phyloP scores from a whole-genome alignment of 2,113 vertebrate genomes.

The Hyaena hyaena region DNA sequence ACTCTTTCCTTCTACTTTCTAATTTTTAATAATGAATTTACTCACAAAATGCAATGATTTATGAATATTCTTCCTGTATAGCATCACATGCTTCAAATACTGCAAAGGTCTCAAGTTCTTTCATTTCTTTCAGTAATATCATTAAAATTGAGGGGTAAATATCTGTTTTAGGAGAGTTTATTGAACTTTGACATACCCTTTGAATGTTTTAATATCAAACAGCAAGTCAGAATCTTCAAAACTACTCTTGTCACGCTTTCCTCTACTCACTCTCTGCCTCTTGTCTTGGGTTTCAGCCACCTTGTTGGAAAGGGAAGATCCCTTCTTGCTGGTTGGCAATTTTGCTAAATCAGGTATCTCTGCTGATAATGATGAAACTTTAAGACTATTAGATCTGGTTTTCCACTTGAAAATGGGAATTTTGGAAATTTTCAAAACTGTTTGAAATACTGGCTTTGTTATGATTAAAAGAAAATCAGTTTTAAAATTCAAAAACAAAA shows the following conservation, averaged over 20 bases:
- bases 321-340: not conserved
- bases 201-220: not conserved
- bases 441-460: not conserved
- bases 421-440: not conserved
- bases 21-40: not conserved
- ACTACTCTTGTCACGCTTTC: not conserved
- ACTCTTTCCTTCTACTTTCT: not conserved
- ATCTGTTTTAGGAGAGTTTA: not conserved
- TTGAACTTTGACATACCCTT: not conserved
- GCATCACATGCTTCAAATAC: not conserved
- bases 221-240: not conserved
- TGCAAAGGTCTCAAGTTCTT: not conserved
- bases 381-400: not conserved
- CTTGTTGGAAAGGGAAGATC: not conserved
- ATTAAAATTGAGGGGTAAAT: not conserved
- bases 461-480: not conserved
- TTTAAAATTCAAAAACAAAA: not conserved
- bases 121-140: not conserved
- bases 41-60: not conserved
- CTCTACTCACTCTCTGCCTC: not conserved
- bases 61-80: not conserved
- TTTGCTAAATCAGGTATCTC: not conserved
- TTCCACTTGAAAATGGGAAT: not conserved
- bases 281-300: not conserved
- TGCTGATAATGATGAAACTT: not conserved